Evolutionary conservation across 2,797 vertebrate species (phyloP), one percentile per base, ranked within the genome.

Genomic region (Muscicapa comitata): DNA sequence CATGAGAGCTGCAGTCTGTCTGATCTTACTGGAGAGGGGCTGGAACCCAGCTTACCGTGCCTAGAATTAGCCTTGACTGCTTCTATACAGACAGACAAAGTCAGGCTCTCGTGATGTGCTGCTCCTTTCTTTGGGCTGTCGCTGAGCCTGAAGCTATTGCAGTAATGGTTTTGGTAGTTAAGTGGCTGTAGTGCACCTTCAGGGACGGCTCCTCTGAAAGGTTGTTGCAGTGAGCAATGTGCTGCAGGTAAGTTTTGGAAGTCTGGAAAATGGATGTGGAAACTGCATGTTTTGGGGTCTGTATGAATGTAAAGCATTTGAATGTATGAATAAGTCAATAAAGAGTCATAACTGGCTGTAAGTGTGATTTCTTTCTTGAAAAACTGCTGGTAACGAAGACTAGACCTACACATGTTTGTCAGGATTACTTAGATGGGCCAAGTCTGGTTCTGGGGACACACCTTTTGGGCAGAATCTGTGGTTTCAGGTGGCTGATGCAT

Each of bases 161-260:
- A 43, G 0, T 16, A 21, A 24, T 17, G 9, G 13, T 63, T 5
- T 66, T 1, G 1, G 11, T 51, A 12, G 28, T 12, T 35, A 1
- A 13, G 13, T 76, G 66, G 26, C 51, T 67, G 9, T 38, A 11
- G 43, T 66, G 51, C 3, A 0, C 21, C 23, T 40, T 66, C 11
- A 9, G 29, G 37, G 40, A 6, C 48, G n/a, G 14, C 31, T 72
- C 9, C 78, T 68, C 7, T 72, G 53, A 40, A 50, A 3, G n/a
- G 37, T 26, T 7, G 29, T 38, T 72, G 15, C 31, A 48, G 1
- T 18, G 43, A 40, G 3, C 11, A 3, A 0, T 28, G 40, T 24
- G 12, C 24, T 85, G 31, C 51, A 58, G 95, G 95, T 96, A 93
- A 95, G 96, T 95, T 48, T 48, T 24, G 72, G 28, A 82, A 51